Percentiles rank a stretch among this genome's conserved stretches.
phyloP scores from a whole-genome alignment of 2,113 vertebrate genomes.

The Pteronura brasiliensis region DNA sequence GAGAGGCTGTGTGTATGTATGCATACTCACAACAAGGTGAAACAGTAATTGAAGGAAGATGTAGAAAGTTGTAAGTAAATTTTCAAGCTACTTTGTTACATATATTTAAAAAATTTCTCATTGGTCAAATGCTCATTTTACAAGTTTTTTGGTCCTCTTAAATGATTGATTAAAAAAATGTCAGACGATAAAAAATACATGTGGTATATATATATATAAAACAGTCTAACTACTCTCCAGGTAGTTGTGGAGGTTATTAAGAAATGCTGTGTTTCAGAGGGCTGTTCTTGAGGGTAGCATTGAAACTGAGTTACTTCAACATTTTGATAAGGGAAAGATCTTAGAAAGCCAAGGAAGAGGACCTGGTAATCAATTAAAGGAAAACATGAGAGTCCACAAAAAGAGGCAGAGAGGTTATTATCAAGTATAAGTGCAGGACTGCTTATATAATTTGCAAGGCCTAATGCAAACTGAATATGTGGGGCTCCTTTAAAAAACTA shows the following conservation, averaged over 20 bases:
- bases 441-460: not conserved
- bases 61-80: conserved; percentile 40
- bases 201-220: not conserved
- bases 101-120: conserved; percentile 12
- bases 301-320: conserved; percentile 3
- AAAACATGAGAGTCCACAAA: not conserved
- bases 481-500: not conserved
- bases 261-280: not conserved
- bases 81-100: conserved; percentile 25
- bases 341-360: not conserved
- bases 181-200: conserved; percentile 11
- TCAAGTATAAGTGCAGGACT: not conserved
- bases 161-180: conserved; percentile 2
- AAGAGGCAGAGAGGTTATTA: not conserved
- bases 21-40: conserved; percentile 56
- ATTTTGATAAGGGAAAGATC: not conserved
- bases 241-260: not conserved
- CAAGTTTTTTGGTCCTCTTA: not conserved
- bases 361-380: not conserved
- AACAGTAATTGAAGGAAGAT: conserved; percentile 32
- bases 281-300: not conserved
- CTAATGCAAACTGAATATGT: not conserved
- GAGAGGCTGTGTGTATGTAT: conserved; percentile 63
- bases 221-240: not conserved
- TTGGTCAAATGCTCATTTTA: not conserved